phyloP scores from a whole-genome alignment of 2,113 vertebrate species.

The Sterrhoptilus dennistouni region DNA sequence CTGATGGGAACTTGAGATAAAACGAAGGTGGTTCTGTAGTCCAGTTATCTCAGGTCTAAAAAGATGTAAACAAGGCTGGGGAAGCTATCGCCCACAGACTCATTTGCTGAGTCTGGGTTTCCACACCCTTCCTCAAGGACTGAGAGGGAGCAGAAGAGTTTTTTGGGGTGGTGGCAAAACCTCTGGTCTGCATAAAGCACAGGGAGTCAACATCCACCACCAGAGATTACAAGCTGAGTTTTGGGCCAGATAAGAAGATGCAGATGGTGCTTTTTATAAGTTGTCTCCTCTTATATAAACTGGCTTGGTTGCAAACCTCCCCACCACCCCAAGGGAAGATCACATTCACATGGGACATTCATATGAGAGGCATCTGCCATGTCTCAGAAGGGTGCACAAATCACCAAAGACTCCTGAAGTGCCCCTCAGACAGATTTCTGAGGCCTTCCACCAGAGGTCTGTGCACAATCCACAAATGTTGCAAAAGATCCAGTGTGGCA shows the following conservation, averaged over 20 bases:
- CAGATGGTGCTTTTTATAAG: neutral
- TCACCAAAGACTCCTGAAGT: neutral
- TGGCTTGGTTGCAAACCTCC: neutral
- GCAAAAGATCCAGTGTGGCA: neutral
- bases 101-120: neutral
- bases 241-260: neutral
- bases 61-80: neutral
- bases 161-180: neutral
- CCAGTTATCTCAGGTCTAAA: neutral
- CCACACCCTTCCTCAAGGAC: rapidly evolving
- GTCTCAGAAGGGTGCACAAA: neutral
- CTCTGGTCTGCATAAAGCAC: neutral
- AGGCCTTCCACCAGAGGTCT: neutral
- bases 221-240: neutral
- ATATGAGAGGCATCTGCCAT: neutral
- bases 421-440: neutral
- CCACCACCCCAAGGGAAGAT: neutral
- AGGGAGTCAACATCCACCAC: neutral
- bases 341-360: neutral
- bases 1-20: neutral
- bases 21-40: no score
- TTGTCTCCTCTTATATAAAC: neutral
- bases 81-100: neutral
- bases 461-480: neutral
- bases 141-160: rapidly evolving